These are phyloP conservation scores for Antennarius maculatus DNA, from an alignment of 2,797 vertebrate species.

Conservation along the genomic window DNA sequence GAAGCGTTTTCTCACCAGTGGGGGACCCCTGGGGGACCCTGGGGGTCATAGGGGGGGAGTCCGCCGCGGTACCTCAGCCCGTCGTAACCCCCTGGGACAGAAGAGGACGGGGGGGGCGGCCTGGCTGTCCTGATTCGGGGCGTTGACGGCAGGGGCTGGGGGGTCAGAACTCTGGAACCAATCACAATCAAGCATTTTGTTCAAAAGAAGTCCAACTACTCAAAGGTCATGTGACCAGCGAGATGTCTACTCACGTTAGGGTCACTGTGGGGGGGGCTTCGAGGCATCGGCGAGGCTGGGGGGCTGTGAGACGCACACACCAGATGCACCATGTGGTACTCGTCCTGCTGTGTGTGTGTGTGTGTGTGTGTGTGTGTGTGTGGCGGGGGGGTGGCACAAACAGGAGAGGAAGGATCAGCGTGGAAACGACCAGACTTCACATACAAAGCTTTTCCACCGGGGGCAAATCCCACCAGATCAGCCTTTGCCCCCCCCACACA, in stretches of 20 bases:
- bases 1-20: slow-evolving; percentile 84
- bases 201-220: too few relatives aligned
- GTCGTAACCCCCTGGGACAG: slow-evolving; percentile 71
- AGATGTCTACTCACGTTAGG: slow-evolving; percentile 83
- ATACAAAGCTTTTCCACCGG: slow-evolving; percentile 55
- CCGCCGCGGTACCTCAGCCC: slow-evolving; percentile 86
- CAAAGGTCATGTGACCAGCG: too few relatives aligned
- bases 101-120: slow-evolving; percentile 60
- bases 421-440: slow-evolving; percentile 49
- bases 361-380: not conserved
- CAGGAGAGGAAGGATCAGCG: slow-evolving; percentile 29
- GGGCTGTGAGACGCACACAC: slow-evolving; percentile 91
- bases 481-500: slow-evolving; percentile 44
- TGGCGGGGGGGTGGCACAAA: not conserved
- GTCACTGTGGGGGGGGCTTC: slow-evolving; percentile 71
- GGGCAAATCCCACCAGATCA: slow-evolving; percentile 34
- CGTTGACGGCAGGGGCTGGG: slow-evolving; percentile 52
- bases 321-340: slow-evolving; percentile 96
- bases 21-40: slow-evolving; percentile 74
- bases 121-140: slow-evolving; percentile 78
- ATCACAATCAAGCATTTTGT: slow-evolving; percentile 1
- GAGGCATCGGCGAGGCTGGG: slow-evolving; percentile 85
- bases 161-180: slow-evolving; percentile 81
- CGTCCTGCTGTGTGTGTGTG: slow-evolving; percentile 88
- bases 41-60: slow-evolving; percentile 76